Percentiles rank a stretch among this genome's conserved stretches.
phyloP scores from a whole-genome alignment of 2,888 invertebrate genomes.

The Zele albiditarsus region DNA sequence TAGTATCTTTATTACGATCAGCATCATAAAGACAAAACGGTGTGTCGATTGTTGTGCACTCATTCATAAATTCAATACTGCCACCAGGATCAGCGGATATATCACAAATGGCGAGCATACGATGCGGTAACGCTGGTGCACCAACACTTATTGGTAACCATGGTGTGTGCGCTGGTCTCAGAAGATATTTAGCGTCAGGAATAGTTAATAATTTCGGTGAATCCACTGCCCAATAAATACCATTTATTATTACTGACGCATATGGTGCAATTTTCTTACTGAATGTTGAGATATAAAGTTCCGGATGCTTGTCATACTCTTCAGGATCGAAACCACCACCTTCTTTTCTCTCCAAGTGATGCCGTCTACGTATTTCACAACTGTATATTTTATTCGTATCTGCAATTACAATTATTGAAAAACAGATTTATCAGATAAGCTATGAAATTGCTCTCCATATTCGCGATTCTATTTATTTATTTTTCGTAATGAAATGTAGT shows the following conservation, averaged over 20 bases:
- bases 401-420: slow-evolving; percentile 67
- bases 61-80: slow-evolving; percentile 99
- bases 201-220: slow-evolving; percentile 97
- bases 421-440: neutral
- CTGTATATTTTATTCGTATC: slow-evolving; percentile 96
- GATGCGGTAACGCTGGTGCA: slow-evolving; percentile 89
- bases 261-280: slow-evolving; percentile 98
- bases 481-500: neutral
- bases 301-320: slow-evolving; percentile 94
- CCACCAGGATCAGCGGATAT: slow-evolving; percentile 99
- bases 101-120: slow-evolving; percentile 97
- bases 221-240: slow-evolving; percentile 99
- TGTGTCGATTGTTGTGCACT: slow-evolving; percentile 99
- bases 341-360: slow-evolving; percentile 94
- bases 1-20: slow-evolving; percentile 96
- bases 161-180: slow-evolving; percentile 91
- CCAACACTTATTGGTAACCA: slow-evolving; percentile 94
- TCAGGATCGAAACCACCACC: slow-evolving; percentile 93
- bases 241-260: slow-evolving; percentile 96
- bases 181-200: slow-evolving; percentile 96
- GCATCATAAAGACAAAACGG: slow-evolving; percentile 99
- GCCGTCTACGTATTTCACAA: slow-evolving; percentile 93
- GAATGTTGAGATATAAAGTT: slow-evolving; percentile 95
- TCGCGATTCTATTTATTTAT: neutral
- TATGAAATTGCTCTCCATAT: too few species aligned